Evolutionary conservation across 2,888 invertebrate species (phyloP), one percentile per base, ranked within the genome.

Genomic region (Gisinianus flammeolus): DNA sequence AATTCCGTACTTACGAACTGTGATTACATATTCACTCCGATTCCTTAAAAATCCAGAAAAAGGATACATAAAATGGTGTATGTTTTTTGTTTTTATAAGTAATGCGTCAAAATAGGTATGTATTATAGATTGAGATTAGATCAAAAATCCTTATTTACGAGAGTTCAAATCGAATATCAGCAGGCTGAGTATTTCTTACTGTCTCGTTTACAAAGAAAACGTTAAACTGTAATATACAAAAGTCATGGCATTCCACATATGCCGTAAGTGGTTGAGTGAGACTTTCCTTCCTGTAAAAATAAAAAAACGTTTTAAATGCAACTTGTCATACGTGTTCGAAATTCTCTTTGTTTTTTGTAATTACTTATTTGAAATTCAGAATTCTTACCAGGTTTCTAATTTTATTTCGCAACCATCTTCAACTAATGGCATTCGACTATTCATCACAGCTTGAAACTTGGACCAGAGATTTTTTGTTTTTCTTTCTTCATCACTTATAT

Each of bases 191-290:
- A 0, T 76, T 72, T 16, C 64, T 64, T 3, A 83, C 73, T 2
- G 77, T 54, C 22, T 82, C 80, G 44, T 76, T 77, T 30, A 76
- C 69, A 78, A 83, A 84, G 33, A 69, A 79, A 33, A 80, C 79
- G 16, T 77, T 71, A 22, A 78, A 83, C 22, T 82, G 78, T 8
- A 84, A 10, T 67, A 84, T 81, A 19, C 80, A 69, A 58, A 79
- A 77, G 19, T 79, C 76, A 67, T 83, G 83, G 66, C 81, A 79
- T 35, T 81, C 83, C 12, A 84, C 83, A 28, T 80, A 82, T 0
- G 83, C 79, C 12, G 78, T 74, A n/a, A 78, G 79, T 0, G 81
- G 82, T 10, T 78, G 24, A n/a, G 52, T n/a, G 12, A 83, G 52
- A 6, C 73, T 54, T 8, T 71, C 22, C 44, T 44, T 44, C 44